Evolutionary conservation across 2,888 invertebrate species (phyloP), one percentile per base, ranked within the genome.

Genomic region (Mythimna loreyi): DNA sequence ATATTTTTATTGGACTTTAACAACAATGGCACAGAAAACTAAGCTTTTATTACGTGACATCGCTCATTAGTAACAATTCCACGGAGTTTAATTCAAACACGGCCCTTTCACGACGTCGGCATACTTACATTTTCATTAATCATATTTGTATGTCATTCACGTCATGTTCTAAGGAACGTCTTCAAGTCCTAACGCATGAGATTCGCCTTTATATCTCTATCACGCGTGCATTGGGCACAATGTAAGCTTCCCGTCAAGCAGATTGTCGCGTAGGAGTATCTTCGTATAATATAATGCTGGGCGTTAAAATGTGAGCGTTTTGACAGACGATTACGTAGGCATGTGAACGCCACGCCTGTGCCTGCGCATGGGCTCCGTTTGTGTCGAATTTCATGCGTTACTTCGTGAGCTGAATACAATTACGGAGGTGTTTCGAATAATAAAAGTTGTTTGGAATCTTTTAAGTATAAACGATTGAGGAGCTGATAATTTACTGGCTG

Each of bases 221-320:
- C 67, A 78, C 72, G 75, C 77, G 72, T 75, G 72, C 79, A 85
- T 87, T 86, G 74, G 78, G 84, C 84, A 88, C 87, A 88, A 89
- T 89, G 85, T 86, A 87, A 83, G 87, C 89, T 91, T 92, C 91
- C 92, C 87, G 90, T 87, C 88, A 81, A 36, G 61, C 56, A 79
- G 86, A 90, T 87, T 90, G 87, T 72, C 84, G 90, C 86, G 93
- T 93, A 88, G 94, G 93, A 88, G 90, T 85, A 85, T 88, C 88
- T 89, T 83, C 81, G 82, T 87, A 89, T 77, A 86, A 84, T 76
- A 80, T 79, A 78, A 82, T 72, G 47, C 64, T 67, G 72, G 71
- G 67, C 78, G 80, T 85, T 83, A 87, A 86, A 88, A 86, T 84
- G 79, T 86, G 76, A 83, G 80, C 84, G 75, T 82, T 89, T 86